Percentiles rank a stretch among this genome's conserved stretches.
phyloP scores from a whole-genome alignment of 1,140 invertebrate genomes.

The Drosophila athabasca region DNA sequence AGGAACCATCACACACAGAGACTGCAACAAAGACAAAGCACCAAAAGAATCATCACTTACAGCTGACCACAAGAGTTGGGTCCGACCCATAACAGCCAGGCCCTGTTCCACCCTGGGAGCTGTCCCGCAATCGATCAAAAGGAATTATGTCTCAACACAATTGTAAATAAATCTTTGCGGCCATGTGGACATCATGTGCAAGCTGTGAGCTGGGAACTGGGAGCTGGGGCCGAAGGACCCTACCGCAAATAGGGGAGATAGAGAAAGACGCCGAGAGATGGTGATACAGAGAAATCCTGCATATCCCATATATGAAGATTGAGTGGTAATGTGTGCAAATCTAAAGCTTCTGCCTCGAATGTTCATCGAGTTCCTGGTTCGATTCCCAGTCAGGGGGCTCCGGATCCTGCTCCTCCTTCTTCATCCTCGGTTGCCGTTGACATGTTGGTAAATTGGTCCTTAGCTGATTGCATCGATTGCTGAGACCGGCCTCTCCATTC shows the following conservation, averaged over 20 bases:
- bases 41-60: conserved; percentile 77
- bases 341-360: conserved; percentile 58
- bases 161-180: conserved; percentile 81
- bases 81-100: conserved; percentile 4
- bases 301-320: conserved; percentile 72
- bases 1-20: conserved; percentile 25
- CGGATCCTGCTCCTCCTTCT: neutral
- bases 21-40: conserved; percentile 54
- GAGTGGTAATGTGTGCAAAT: conserved; percentile 81
- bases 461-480: conserved; percentile 78
- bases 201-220: conserved; percentile 12
- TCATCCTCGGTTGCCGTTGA: conserved; percentile 56
- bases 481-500: neutral
- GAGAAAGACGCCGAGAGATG: neutral
- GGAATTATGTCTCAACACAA: conserved; percentile 82
- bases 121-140: conserved; percentile 72
- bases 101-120: conserved; percentile 13
- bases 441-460: conserved; percentile 80
- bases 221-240: conserved; percentile 42
- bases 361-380: conserved; percentile 19
- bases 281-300: conserved; percentile 50
- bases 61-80: conserved; percentile 59
- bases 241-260: conserved; percentile 5
- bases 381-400: neutral
- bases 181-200: conserved; percentile 77